A percentile compares a stretch with the other conserved stretches of the same genome.
phyloP scores from a whole-genome alignment of 2,797 vertebrate genomes.

The Dromococcyx pavoninus region DNA sequence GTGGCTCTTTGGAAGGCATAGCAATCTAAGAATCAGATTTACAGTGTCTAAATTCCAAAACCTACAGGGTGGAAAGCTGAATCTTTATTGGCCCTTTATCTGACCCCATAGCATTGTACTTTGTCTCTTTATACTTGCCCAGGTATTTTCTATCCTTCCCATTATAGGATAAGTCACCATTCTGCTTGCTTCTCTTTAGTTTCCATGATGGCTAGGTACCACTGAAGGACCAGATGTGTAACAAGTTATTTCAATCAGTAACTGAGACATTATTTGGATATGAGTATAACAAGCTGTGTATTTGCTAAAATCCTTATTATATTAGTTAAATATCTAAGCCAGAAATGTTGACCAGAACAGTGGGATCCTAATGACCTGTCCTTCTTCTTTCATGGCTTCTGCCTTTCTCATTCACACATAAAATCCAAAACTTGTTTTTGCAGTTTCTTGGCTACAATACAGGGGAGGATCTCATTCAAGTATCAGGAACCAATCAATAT shows the following conservation, averaged over 20 bases:
- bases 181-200: not conserved
- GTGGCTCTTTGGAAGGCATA: not conserved
- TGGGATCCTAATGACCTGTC: not conserved
- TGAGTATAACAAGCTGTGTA: not conserved
- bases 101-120: not conserved
- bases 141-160: not conserved
- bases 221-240: not conserved
- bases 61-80: not conserved
- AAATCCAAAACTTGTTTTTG: constrained; percentile 33
- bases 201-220: not conserved
- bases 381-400: not conserved
- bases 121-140: not conserved
- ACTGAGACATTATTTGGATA: not conserved
- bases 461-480: constrained; percentile 81
- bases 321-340: not conserved
- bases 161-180: not conserved
- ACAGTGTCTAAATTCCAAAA: not conserved
- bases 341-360: not conserved
- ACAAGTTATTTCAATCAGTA: not conserved
- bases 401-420: not conserved
- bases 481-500: constrained; percentile 78
- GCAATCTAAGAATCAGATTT: not conserved
- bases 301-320: not conserved
- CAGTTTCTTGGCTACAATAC: constrained; percentile 86
- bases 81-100: not conserved